Base-by-base conservation (phyloP, 2,797 vertebrate species). In the Furcifer pardalis region DNA sequence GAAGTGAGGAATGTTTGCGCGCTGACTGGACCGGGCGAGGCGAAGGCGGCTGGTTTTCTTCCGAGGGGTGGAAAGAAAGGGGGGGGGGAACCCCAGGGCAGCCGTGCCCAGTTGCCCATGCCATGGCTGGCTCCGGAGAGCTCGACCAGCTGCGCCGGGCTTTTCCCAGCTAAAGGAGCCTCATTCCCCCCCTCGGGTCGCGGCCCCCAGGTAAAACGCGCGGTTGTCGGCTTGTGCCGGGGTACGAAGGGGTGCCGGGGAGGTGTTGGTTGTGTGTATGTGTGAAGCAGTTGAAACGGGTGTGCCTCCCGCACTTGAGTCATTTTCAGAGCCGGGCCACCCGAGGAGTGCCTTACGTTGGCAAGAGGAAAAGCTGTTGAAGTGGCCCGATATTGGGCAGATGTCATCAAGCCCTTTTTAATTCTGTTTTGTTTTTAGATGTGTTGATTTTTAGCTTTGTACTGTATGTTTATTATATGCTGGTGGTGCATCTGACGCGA, bases 1-100 rank as follows among this genome's bases (percentile, higher is more conserved):
- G 97, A 97, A 98, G 97, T 96, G 97, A 95, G 96, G 96, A 95
- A 5, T n/a, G 25, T 62, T 78, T 49, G 49, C 73, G 52, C n/a
- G n/a, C 73, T 56, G 46, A 75, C 52, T 17, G 52, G 52, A 56
- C 30, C n/a, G 73, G 15, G 27, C 1, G 71, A n/a, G 91, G 77
- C 88, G 93, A 83, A 91, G 87, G 92, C 88, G 71, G 90, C 89
- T 93, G 8, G 76, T 91, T 79, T 4, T 4, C 1, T 65, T 4
- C 30, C 2, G 7, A 13, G 10, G 72, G 13, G 83, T 25, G 56
- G 80, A 21, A 23, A 73, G 62, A 42, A 27, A 5, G 25, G 60
- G 62, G 62, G 42, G 32, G 23, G 37, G 7, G 23, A 1, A 17
- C 30, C 17, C 30, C 21, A 5, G 1, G 1, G 4, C 69, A 4